A percentile compares a stretch with the other conserved stretches of the same genome.
These are phyloP conservation scores for Turritopsis dohrnii DNA, from an alignment of 30 jellyfish, hydroid and myxozoan genomes.

Conservation along the genomic window DNA sequence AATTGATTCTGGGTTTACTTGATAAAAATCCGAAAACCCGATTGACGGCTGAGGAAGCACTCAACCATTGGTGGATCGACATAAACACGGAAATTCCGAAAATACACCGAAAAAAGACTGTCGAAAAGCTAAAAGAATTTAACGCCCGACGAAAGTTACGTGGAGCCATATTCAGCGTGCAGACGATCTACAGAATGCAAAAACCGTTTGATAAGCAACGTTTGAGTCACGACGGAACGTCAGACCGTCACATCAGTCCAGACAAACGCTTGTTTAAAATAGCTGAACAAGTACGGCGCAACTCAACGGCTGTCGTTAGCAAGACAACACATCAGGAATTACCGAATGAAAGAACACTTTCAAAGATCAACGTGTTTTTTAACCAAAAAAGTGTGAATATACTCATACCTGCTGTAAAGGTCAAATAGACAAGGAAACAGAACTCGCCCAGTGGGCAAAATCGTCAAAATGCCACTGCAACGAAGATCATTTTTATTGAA, in stretches of 20 bases:
- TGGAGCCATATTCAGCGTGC: slow-evolving; percentile 20
- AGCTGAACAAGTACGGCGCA: slow-evolving; percentile 8
- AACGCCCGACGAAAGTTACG: slow-evolving; percentile 29
- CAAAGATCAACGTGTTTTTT: background rate
- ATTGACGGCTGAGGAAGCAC: slow-evolving; percentile 42
- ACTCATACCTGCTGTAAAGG: background rate
- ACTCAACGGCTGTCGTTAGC: background rate
- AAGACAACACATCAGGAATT: background rate
- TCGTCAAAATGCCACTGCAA: no score
- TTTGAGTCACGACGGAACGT: background rate
- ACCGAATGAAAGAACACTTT: background rate
- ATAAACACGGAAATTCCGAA: slow-evolving; percentile 23
- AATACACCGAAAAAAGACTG: slow-evolving; percentile 29
- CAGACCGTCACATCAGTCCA: background rate
- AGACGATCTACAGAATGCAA: slow-evolving; percentile 22
- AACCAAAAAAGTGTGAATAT: background rate
- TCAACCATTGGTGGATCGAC: slow-evolving; percentile 69
- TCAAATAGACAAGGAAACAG: background rate
- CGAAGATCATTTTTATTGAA: no score
- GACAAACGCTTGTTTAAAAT: background rate
- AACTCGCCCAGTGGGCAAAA: no score
- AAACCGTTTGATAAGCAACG: background rate
- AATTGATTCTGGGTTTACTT: slow-evolving; percentile 48
- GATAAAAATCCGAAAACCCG: slow-evolving; percentile 39
- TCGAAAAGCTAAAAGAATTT: slow-evolving; percentile 21